Evolutionary conservation across 2,113 vertebrate species (phyloP).

Genomic region (Pangasianodon gigas): DNA sequence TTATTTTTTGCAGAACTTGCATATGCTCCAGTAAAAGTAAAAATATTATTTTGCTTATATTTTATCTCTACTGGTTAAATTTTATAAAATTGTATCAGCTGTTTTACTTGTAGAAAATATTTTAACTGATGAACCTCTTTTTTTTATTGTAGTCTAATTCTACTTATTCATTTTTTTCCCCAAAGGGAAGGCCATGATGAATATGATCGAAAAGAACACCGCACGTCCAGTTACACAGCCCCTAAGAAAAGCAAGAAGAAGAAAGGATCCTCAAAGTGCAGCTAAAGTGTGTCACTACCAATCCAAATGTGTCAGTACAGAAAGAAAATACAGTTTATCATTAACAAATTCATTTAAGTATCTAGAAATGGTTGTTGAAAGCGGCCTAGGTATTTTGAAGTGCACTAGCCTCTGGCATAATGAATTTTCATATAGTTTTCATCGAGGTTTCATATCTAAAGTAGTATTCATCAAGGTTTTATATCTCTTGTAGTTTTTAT

Average conservation of each 20-base stretch:
- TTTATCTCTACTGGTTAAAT: neutral
- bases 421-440: neutral
- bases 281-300: neutral
- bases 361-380: neutral
- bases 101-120: neutral
- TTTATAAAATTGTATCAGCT: neutral
- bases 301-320: neutral
- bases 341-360: constrained; percentile 8
- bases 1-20: neutral
- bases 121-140: neutral
- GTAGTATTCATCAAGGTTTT: neutral
- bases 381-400: neutral
- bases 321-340: neutral
- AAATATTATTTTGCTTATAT: neutral
- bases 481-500: neutral
- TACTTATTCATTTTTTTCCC: constrained; percentile 37
- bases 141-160: neutral
- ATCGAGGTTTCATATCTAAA: too few relatives aligned
- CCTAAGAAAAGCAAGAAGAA: constrained; percentile 66
- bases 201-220: constrained; percentile 88
- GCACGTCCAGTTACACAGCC: constrained; percentile 77
- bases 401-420: neutral
- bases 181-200: constrained; percentile 91
- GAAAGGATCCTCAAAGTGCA: constrained; percentile 40
- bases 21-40: neutral